These are phyloP conservation scores for Stenichneumon culpator DNA, from an alignment of 2,888 invertebrate species.

Conservation along the genomic window DNA sequence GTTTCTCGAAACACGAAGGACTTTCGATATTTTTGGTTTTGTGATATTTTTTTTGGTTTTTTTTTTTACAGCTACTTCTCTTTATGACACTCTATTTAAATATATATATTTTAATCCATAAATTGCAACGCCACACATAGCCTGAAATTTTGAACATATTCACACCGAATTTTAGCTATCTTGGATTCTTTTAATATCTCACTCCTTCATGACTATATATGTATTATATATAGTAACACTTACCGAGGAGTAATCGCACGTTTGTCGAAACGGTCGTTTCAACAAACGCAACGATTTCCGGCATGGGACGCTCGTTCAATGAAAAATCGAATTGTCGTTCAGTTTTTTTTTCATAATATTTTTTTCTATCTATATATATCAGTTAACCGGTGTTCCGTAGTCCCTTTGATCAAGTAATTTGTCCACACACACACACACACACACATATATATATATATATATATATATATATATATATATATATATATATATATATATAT, in stretches of 20 bases:
- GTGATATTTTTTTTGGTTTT: slow-evolving; percentile 33
- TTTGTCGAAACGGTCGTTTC: not conserved
- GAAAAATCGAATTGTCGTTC: slow-evolving; percentile 16
- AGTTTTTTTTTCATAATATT: slow-evolving; percentile 18
- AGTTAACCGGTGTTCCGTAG: slow-evolving; percentile 40
- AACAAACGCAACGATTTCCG: slow-evolving; percentile 25
- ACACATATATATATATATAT: slow-evolving; percentile 46
- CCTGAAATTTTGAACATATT: slow-evolving; percentile 70
- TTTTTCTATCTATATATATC: slow-evolving; percentile 31
- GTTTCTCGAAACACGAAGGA: slow-evolving; percentile 10
- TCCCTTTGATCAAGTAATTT: slow-evolving; percentile 43
- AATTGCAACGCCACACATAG: slow-evolving; percentile 69
- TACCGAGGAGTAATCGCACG: slow-evolving; percentile 16
- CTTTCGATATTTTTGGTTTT: slow-evolving; percentile 39
- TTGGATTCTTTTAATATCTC: slow-evolving; percentile 56
- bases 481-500: slow-evolving; percentile 52
- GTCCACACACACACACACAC: too few species aligned
- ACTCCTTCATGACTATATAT: slow-evolving; percentile 37
- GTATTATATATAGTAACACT: slow-evolving; percentile 37
- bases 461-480: too few species aligned
- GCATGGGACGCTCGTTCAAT: slow-evolving; percentile 21
- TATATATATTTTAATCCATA: slow-evolving; percentile 63
- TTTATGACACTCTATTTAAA: slow-evolving; percentile 61
- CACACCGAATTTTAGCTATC: slow-evolving; percentile 65
- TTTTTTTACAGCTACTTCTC: slow-evolving; percentile 48